Base-by-base conservation (phyloP, 2,888 invertebrate genomes). In the Hyalella azteca region DNA sequence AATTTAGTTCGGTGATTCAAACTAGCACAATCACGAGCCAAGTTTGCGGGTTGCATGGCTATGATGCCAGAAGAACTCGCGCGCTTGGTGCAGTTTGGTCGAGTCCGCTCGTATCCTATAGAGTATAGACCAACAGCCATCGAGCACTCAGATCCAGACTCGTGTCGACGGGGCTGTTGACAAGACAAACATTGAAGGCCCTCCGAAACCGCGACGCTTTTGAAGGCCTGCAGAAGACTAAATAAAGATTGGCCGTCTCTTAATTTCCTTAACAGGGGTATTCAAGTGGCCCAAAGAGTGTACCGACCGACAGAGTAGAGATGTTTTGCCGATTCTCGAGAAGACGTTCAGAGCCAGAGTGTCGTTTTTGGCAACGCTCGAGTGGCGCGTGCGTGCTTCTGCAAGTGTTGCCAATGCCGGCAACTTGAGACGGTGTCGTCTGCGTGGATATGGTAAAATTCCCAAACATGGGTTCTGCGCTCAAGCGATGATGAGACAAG, bases 161-260 rank as follows among this genome's bases (percentile, higher is more conserved):
- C 66, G 13, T 66, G 66, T 66, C 32, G 66, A 36, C 66, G 29
- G n/a, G 36, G 66, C 66, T 66, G 66, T 66, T 66, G 66, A 66
- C 66, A 66, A 66, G 66, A 36, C 36, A 66, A 32, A 66, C 66
- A 66, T 66, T 19, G 36, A 32, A 66, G n/a, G 66, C 66, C 66
- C 36, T 66, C 66, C 29, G 66, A 66, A 66, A 66, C 29, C 66
- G 32, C 36, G 36, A 29, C 13, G 66, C 66, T 36, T 29, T 66
- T 13, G 36, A 66, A 22, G 66, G 36, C 66, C 22, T 36, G 36
- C 66, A 29, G 29, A 66, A 15, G 66, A 36, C 66, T 66, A 66
- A 66, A 66, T 66, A 66, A 66, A 66, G 66, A 66, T 66, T 36
- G 36, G 66, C 32, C 66, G 66, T 66, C 66, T 66, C 66, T 66